Base-by-base conservation (phyloP, 2,113 vertebrate species). In the Halichoeres trimaculatus region DNA sequence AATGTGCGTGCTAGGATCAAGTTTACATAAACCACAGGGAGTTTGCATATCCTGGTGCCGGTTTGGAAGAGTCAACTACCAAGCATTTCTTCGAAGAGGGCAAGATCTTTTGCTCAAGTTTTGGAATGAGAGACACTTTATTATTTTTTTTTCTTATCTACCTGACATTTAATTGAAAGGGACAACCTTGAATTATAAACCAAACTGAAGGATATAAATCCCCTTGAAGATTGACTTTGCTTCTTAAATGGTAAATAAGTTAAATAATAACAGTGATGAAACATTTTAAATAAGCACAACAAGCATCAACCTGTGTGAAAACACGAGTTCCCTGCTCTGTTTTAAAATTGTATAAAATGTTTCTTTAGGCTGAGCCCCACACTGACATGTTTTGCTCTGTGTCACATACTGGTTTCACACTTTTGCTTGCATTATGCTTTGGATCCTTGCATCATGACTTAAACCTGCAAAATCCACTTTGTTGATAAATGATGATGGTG, bases 11-110 rank as follows among this genome's bases (percentile, higher is more conserved):
- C 52, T 58, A 69, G 66, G 54, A 26, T 11, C 30, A 54, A 17
- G 30, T 90, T 92, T 92, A 85, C 79, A 90, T 90, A 80, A 83
- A 74, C 74, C 53, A 83, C 26, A 24, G 17, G 20, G 26, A 70
- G 70, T 89, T 91, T 90, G 81, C 87, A 90, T 90, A 86, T 85
- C 80, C 81, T 74, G 67, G 60, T 76, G 66, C 61, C 54, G 63
- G 34, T 52, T 71, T 30, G 64, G 16, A 57, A 63, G 58, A 38
- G 35, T 56, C 79, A 83, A 81, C 71, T 47, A 66, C 51, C 66
- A 64, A 72, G 30, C 36, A 72, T 47, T 75, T 84, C 68, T 71
- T 54, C 36, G 53, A 38, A 26, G 26, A 61, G 65, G 16, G 70
- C n/a, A 8, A 57, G 17, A 58, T 71, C 68, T 81, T 69, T 34